These are phyloP conservation scores for Torymus texanus DNA, from an alignment of 2,888 invertebrate species.

Conservation along the genomic window DNA sequence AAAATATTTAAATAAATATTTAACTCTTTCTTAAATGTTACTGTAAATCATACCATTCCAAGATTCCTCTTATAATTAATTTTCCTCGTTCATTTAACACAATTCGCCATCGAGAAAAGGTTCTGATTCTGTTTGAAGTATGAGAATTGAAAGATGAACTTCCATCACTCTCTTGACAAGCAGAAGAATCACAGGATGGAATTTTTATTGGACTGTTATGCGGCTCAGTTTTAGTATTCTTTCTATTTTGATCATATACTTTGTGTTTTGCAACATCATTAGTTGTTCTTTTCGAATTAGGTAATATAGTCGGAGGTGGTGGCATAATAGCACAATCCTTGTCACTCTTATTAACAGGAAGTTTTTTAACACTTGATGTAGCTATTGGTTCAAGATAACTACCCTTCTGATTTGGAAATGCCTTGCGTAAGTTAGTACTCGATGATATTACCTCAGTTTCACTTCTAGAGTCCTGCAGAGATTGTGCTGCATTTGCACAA, in stretches of 20 bases:
- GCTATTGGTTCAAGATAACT: conserved; percentile 38
- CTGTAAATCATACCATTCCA: conserved; percentile 60
- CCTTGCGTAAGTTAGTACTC: conserved; percentile 65
- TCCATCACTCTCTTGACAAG: neutral
- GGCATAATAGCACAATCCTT: conserved; percentile 63
- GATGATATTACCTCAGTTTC: conserved; percentile 67
- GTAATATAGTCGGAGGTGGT: conserved; percentile 59
- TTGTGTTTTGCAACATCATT: conserved; percentile 5
- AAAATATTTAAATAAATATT: neutral
- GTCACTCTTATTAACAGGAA: conserved; percentile 35
- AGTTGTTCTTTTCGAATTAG: conserved; percentile 22
- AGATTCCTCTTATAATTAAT: conserved; percentile 67
- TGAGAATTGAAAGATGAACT: neutral
- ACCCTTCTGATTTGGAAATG: conserved; percentile 51
- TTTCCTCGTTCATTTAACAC: conserved; percentile 62
- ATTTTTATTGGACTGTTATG: neutral
- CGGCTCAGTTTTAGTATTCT: neutral
- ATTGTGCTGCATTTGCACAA: conserved; percentile 32
- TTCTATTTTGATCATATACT: neutral
- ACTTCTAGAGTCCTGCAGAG: conserved; percentile 54
- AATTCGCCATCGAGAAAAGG: conserved; percentile 67
- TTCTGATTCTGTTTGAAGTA: conserved; percentile 40
- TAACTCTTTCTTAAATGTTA: neutral
- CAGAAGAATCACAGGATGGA: neutral
- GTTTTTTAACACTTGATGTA: conserved; percentile 64